Evolutionary conservation across 2,888 invertebrate species (phyloP).

Genomic region (Nomada lathburiana): DNA sequence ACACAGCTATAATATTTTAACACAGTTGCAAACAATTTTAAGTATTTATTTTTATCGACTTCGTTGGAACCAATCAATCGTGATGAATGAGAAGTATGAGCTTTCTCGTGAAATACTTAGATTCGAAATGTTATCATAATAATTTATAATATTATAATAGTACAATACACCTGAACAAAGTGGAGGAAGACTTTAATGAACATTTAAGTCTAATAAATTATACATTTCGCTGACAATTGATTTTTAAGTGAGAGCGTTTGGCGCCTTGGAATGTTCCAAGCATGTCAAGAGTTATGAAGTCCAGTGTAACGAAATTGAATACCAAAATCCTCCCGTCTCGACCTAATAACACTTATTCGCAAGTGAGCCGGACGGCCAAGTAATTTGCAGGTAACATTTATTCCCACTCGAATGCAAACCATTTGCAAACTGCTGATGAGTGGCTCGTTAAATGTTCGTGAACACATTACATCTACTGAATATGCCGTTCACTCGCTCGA

Average conservation of each 20-base stretch:
- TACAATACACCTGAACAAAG: too few relatives aligned
- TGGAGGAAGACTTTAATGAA: too few relatives aligned
- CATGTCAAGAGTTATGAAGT: constrained; percentile 3
- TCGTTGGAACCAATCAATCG: too few relatives aligned
- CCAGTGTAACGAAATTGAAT: constrained; percentile 5
- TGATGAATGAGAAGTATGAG: too few relatives aligned
- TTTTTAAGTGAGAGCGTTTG: neutral
- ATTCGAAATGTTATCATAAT: too few relatives aligned
- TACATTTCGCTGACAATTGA: too few relatives aligned
- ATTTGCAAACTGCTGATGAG: constrained; percentile 34
- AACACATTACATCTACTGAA: constrained; percentile 26
- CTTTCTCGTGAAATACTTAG: too few relatives aligned
- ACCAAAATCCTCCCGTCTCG: neutral
- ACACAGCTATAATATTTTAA: too few relatives aligned
- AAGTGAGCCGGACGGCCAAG: neutral
- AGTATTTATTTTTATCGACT: too few relatives aligned
- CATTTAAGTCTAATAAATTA: too few relatives aligned
- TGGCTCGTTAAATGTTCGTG: constrained; percentile 48
- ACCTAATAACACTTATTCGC: constrained; percentile 27
- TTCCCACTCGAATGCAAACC: constrained; percentile 37
- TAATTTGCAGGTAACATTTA: constrained; percentile 44
- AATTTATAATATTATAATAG: too few relatives aligned
- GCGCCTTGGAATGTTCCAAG: neutral
- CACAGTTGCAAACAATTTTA: too few relatives aligned
- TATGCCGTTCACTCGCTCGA: constrained; percentile 11